Evolutionary conservation across 2,797 vertebrate genomes (phyloP).

Genomic region (Allobates femoralis): DNA sequence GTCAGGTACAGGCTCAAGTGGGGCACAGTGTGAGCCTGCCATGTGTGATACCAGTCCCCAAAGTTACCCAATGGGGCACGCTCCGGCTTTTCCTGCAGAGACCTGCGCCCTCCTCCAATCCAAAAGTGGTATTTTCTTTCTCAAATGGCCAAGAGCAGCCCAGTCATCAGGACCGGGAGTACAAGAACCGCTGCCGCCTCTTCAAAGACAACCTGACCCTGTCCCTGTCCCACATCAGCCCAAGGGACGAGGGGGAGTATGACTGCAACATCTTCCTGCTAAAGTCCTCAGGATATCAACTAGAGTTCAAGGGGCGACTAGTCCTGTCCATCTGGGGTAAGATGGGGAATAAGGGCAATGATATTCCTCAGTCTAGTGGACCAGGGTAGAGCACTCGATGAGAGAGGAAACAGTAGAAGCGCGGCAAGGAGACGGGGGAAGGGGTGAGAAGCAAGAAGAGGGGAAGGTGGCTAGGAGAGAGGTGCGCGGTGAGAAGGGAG

Average conservation of each 20-base stretch:
- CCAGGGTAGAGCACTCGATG: no score
- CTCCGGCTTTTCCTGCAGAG: conserved; percentile 15
- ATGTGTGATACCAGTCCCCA: neutral
- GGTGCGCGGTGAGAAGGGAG: neutral
- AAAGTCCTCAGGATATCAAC: neutral
- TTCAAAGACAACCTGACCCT: neutral
- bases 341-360: neutral
- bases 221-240: neutral
- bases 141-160: neutral
- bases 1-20: neutral
- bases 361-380: neutral
- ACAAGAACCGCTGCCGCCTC: neutral
- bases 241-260: neutral
- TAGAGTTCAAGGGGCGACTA: neutral
- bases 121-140: neutral
- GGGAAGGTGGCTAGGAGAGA: neutral
- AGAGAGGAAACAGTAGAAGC: neutral
- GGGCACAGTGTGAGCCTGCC: neutral
- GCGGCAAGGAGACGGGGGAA: neutral
- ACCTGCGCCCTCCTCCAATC: neutral
- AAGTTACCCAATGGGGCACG: neutral
- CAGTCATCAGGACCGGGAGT: neutral
- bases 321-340: conserved; percentile 1
- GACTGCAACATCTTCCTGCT: conserved; percentile 1
- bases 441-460: neutral